Evolutionary conservation across 1,140 invertebrate species (phyloP), one percentile per base, ranked within the genome.

Genomic region (Diorhabda elongata): DNA sequence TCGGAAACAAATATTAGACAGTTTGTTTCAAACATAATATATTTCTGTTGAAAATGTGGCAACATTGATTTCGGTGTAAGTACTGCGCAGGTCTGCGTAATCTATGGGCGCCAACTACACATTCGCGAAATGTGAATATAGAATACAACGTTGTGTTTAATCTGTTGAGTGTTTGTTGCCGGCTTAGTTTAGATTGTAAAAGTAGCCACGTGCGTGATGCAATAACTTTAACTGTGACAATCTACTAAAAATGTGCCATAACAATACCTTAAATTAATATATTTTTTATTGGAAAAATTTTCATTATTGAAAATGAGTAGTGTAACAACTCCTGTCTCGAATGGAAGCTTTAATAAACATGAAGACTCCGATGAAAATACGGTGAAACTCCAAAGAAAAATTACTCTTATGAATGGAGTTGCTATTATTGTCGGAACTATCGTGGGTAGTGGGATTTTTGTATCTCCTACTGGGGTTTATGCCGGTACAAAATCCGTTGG

Each of bases 391-490:
- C 92, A 94, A 83, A 84, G 91, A 60, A 93, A 91, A 83, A 91
- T 96, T 71, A 93, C 91, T 4, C 83, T 96, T 6, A 83, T 91
- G 73, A 93, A 94, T 82, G 94, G 93, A 59, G 90, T 94, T n/a
- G 90, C 89, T n/a, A 88, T 94, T 62, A 93, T 93, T 8, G 69
- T 70, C 4, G 72, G 72, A 4, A 73, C 72, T 7, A 73, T 73
- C 42, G 61, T 73, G 69, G 92, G 92, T 8, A 92, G 91, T 47
- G 92, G 92, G 61, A 93, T 94, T 70, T 94, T 94, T 79, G 89
- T 94, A 72, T 88, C 91, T 42, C 92, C 92, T 4, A 88, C 89
- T 45, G 89, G 88, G 65, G 90, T 92, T 26, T 90, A 88, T 75
- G 61, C 76, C 7, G 84, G 87, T 70, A 89, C 88, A 5, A 83